Base-by-base conservation (phyloP, 2,113 vertebrate genomes). In the Vidua macroura region DNA sequence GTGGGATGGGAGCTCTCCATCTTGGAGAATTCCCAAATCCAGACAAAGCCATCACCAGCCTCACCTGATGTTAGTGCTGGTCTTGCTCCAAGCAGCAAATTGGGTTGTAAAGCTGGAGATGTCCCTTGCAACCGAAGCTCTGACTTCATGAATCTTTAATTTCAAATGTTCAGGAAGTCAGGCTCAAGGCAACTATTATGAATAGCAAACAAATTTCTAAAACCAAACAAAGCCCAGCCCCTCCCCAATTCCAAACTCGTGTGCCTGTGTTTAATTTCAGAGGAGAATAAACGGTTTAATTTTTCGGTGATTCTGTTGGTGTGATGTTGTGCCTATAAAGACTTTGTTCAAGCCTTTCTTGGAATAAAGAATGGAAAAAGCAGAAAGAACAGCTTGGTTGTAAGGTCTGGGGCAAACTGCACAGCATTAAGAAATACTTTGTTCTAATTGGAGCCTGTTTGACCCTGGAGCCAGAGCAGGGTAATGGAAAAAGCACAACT, bases 401-500 rank as follows among this genome's bases (percentile, higher is more conserved):
- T 78, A 82, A 93, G 83, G 69, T 94, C 94, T 96, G 52, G 60
- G 92, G 86, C 91, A 93, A 96, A 91, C 86, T 56, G 56, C 62
- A 23, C 33, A 49, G 86, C 79, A 84, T 78, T 96, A 95, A 90
- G 88, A 81, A 94, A 72, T 84, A 78, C 60, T 96, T 92, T 68
- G 52, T 93, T 83, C 92, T 97, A 93, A 96, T 81, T 90, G 92
- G 86, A 96, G 88, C 68, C 48, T 72, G 18, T 94, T 88, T 95
- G 94, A 96, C 94, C 94, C 94, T 94, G 90, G 69, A 96, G 94
- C 94, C 76, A 94, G 83, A 94, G 53, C 83, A 86, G 64, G 64
- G 83, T 90, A 95, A 93, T 95, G 94, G 88, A 96, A 95, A 63
- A 94, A 88, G 79, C 52, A 43, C 9, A 2, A 15, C 60, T 86